Conservation (phyloP, 2,888 invertebrate species). For the Melinopterus prodromus region DNA sequence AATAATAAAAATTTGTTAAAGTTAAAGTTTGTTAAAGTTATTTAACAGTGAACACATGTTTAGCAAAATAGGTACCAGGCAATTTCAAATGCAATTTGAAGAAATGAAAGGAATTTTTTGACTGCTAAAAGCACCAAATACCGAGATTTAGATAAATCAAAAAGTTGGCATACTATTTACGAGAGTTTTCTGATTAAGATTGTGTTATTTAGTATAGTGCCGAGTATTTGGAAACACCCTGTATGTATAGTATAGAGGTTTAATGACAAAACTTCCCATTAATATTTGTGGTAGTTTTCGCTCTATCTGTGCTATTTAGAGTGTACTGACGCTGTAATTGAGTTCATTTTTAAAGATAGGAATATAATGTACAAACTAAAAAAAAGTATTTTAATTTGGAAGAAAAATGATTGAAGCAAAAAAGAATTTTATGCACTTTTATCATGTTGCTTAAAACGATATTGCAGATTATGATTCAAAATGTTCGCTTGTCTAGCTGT, state of each 20-base stretch:
- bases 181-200: too few relatives aligned
- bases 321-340: neutral
- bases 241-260: neutral
- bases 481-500: neutral
- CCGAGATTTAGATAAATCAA: too few relatives aligned
- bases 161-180: too few relatives aligned
- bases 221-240: neutral
- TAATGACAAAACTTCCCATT: neutral
- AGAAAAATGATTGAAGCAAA: neutral
- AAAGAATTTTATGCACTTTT: neutral
- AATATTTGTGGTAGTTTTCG: neutral
- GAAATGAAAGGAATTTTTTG: too few relatives aligned
- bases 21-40: too few relatives aligned
- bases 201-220: too few relatives aligned
- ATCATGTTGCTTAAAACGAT: neutral
- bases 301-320: neutral
- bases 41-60: too few relatives aligned
- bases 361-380: neutral
- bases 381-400: neutral
- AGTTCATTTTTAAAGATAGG: neutral
- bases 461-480: neutral
- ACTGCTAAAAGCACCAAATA: too few relatives aligned
- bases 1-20: too few relatives aligned
- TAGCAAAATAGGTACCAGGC: too few relatives aligned
- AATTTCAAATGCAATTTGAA: too few relatives aligned